These are phyloP conservation scores for Aix galericulata DNA, from an alignment of 2,113 vertebrate species.

Conservation along the genomic window DNA sequence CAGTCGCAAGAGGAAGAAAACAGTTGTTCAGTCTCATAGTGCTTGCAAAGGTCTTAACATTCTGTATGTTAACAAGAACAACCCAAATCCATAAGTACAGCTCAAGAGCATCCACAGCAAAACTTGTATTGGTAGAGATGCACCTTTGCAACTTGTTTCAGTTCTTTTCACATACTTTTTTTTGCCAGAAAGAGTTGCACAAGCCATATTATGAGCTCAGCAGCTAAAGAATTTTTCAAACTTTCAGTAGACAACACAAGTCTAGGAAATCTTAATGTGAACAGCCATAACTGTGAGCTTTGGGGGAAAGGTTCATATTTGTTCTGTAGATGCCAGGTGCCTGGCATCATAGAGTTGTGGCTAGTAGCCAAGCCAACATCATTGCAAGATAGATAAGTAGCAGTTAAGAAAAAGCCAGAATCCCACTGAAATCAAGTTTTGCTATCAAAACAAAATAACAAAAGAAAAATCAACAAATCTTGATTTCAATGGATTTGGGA, in stretches of 20 bases:
- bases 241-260: neutral
- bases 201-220: neutral
- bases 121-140: rapidly evolving
- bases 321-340: neutral
- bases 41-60: neutral
- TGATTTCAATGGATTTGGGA: neutral
- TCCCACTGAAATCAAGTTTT: neutral
- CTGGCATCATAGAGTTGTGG: neutral
- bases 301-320: rapidly evolving
- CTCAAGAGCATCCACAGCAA: neutral
- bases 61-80: neutral
- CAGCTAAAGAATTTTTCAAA: neutral
- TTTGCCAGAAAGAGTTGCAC: neutral
- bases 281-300: neutral
- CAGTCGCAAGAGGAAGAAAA: neutral
- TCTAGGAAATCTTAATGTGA: neutral
- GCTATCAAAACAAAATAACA: neutral
- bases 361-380: neutral
- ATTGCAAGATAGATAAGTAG: neutral
- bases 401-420: neutral
- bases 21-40: neutral
- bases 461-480: neutral
- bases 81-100: neutral
- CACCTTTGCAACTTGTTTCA: neutral
- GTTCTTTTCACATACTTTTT: neutral